Conservation (phyloP, 2,113 vertebrate species). For the Rutilus rutilus region DNA sequence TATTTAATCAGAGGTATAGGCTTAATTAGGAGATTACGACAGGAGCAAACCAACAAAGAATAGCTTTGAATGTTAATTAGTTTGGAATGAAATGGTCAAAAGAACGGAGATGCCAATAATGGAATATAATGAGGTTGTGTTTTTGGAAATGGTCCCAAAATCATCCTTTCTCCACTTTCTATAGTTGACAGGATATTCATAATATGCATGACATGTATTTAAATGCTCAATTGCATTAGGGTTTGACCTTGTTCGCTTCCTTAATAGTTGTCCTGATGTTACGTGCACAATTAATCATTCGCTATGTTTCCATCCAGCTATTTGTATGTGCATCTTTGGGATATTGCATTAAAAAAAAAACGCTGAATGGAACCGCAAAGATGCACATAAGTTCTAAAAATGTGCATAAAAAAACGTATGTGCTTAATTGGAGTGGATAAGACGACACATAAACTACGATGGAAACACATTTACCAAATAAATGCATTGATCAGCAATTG, state of each 20-base stretch:
- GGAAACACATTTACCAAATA: no score
- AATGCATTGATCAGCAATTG: no score
- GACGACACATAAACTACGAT: no score
- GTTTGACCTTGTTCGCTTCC: neutral
- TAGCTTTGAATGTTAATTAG: conserved; percentile 62
- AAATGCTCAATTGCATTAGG: neutral
- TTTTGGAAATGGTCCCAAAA: conserved; percentile 10
- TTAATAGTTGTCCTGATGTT: neutral
- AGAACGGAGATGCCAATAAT: neutral
- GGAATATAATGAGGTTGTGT: neutral
- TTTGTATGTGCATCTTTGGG: no score
- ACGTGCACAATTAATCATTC: neutral
- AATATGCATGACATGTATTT: neutral
- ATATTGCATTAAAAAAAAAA: no score
- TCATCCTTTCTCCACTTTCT: neutral
- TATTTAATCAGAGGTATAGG: conserved; percentile 52
- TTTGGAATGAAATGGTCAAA: conserved; percentile 37
- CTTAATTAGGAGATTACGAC: conserved; percentile 63
- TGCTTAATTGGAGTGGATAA: no score
- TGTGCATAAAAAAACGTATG: no score
- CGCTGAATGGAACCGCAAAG: no score
- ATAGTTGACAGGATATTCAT: neutral
- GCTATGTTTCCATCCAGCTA: neutral
- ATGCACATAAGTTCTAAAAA: no score
- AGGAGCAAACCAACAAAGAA: conserved; percentile 48